phyloP scores from a whole-genome alignment of 2,113 vertebrate genomes.

The Chlamydotis undulata region DNA sequence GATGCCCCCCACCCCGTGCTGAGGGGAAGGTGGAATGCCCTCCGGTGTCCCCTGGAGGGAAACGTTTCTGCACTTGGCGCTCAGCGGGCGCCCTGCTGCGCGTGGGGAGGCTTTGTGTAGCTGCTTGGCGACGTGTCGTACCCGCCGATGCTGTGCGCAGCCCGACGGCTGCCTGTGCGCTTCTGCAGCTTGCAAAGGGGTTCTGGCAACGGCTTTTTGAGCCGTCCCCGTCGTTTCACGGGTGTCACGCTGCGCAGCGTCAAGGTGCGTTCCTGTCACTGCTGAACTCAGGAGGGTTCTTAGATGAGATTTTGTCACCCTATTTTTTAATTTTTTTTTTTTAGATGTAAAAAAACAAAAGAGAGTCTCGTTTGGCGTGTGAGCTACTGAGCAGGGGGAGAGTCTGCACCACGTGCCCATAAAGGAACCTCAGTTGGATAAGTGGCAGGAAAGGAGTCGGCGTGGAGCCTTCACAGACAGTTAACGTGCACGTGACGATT shows the following conservation, averaged over 20 bases:
- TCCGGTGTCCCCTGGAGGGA: neutral
- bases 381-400: neutral
- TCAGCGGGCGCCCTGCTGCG: neutral
- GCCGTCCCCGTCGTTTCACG: neutral
- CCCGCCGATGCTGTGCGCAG: neutral
- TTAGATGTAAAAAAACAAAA: neutral
- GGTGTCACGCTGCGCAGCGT: neutral
- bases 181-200: neutral
- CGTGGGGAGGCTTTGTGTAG: neutral
- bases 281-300: neutral
- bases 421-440: neutral
- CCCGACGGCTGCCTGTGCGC: neutral
- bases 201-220: neutral
- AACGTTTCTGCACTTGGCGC: neutral
- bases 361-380: neutral
- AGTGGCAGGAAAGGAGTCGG: neutral
- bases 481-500: neutral
- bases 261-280: neutral
- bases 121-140: neutral
- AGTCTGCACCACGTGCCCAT: neutral
- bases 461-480: neutral
- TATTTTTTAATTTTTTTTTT: neutral
- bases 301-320: neutral
- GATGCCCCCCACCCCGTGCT: neutral
- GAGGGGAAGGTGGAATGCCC: neutral